phyloP scores from a whole-genome alignment of 2,888 invertebrate species.

The Tineola bisselliella region DNA sequence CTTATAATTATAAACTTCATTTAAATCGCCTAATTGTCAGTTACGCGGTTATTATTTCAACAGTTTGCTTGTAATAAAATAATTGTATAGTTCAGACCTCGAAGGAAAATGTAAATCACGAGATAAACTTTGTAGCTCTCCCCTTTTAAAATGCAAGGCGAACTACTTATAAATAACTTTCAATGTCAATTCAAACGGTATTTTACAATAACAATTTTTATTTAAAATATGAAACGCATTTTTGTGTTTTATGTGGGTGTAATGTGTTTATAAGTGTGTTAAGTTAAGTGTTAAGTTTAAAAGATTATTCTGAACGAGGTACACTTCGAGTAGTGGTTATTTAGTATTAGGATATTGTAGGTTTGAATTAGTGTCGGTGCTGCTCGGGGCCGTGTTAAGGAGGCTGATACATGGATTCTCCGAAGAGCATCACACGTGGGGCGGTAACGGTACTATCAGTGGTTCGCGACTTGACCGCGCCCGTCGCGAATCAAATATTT shows the following conservation, averaged over 20 bases:
- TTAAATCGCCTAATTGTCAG: too few species aligned
- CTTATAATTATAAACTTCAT: not conserved
- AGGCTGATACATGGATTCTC: not conserved
- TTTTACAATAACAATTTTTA: not conserved
- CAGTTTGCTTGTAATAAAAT: not conserved
- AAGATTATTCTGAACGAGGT: too few species aligned
- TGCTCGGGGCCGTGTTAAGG: not conserved
- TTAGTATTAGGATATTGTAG: not conserved
- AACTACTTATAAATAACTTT: not conserved
- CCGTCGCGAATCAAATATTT: conserved; percentile 25
- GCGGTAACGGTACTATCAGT: conserved; percentile 13
- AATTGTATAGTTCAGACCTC: not conserved
- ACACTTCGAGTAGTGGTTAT: not conserved
- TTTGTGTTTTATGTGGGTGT: too few species aligned
- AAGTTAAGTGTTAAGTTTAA: too few species aligned
- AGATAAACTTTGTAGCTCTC: not conserved
- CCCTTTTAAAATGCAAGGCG: not conserved
- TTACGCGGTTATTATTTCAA: too few species aligned
- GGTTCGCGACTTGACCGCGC: conserved; percentile 15
- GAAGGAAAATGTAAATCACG: not conserved
- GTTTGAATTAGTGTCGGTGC: not conserved
- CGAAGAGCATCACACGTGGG: conserved; percentile 11
- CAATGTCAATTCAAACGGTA: not conserved
- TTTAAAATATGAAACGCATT: too few species aligned
- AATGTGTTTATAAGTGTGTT: too few species aligned